These are phyloP conservation scores for Allobates femoralis DNA, from an alignment of 2,797 vertebrate species.

Conservation along the genomic window DNA sequence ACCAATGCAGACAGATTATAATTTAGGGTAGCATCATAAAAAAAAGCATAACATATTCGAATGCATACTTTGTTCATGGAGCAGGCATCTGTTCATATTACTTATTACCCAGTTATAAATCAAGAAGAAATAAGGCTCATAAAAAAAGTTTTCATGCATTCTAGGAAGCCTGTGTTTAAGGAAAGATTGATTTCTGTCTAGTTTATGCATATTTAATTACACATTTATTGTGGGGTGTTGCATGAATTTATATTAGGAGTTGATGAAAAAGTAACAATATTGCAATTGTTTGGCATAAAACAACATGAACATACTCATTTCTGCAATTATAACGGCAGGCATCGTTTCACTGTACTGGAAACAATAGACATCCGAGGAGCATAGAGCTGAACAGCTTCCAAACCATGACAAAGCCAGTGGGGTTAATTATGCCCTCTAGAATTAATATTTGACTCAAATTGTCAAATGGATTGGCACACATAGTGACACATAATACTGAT, in stretches of 20 bases:
- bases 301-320: conserved; percentile 19
- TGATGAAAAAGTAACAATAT: not conserved
- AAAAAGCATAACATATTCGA: conserved; percentile 48
- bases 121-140: conserved; percentile 56
- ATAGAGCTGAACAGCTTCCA: conserved; percentile 40
- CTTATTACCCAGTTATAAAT: conserved; percentile 59
- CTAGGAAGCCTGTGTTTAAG: conserved; percentile 38
- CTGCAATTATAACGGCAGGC: conserved; percentile 22
- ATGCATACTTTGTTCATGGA: conserved; percentile 57
- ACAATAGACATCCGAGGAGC: conserved; percentile 25
- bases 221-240: not conserved
- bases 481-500: conserved; percentile 24
- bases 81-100: conserved; percentile 60
- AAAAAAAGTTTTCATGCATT: conserved; percentile 48
- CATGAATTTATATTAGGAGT: not conserved
- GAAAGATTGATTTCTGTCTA: conserved; percentile 20
- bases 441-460: conserved; percentile 52
- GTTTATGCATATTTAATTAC: conserved; percentile 28
- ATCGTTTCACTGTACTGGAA: conserved; percentile 29
- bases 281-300: conserved; percentile 16
- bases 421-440: conserved; percentile 55
- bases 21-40: conserved; percentile 57
- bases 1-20: conserved; percentile 60
- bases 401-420: conserved; percentile 43
- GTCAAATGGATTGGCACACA: conserved; percentile 41